Conservation (phyloP, 2,797 vertebrate species). For the Okamejei kenojei region DNA sequence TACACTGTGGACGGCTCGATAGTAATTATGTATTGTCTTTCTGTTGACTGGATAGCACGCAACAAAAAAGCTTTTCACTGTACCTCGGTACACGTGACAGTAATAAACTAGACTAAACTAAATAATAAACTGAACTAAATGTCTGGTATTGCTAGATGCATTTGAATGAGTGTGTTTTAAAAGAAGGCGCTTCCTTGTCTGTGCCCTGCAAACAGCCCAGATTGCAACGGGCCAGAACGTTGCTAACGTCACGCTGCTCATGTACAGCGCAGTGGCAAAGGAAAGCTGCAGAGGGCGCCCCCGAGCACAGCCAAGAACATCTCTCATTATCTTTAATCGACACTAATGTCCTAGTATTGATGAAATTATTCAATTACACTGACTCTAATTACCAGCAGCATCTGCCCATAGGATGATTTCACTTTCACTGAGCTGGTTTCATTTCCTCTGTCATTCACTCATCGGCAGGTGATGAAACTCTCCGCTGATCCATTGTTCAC, state of each 20-base stretch:
- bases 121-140: too few species aligned
- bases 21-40: too few species aligned
- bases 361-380: background rate
- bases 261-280: background rate
- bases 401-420: background rate
- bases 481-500: background rate
- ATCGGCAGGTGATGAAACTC: background rate
- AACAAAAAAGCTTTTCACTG: too few species aligned
- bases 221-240: background rate
- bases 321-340: background rate
- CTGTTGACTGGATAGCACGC: too few species aligned
- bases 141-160: background rate
- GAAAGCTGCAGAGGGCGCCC: constrained; percentile 5
- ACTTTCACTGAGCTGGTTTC: background rate
- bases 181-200: background rate
- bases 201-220: background rate
- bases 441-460: background rate
- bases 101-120: too few species aligned
- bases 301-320: background rate
- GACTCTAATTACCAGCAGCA: background rate
- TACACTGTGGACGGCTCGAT: too few species aligned
- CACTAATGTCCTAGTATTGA: constrained; percentile 25
- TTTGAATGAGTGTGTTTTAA: background rate
- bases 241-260: background rate
- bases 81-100: too few species aligned